Conservation (phyloP, 2,113 vertebrate genomes). For the Jacana jacana region DNA sequence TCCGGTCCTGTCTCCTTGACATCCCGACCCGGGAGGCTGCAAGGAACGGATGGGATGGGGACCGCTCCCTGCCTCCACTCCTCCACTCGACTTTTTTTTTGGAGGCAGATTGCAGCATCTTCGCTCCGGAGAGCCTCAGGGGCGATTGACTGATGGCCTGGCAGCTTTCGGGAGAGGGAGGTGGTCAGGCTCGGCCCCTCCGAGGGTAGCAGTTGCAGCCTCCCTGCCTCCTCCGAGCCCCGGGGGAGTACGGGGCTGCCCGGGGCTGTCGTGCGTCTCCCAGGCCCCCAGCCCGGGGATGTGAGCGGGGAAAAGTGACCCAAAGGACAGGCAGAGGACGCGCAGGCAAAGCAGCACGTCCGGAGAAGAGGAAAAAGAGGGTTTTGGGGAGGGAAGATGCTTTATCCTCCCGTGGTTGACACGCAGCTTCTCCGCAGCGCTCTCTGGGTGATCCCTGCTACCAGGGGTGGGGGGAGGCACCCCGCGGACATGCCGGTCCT, state of each 20-base stretch:
- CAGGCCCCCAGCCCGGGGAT: background rate
- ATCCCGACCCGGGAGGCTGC: no score
- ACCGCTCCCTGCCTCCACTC: background rate
- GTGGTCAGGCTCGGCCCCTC: background rate
- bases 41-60: background rate
- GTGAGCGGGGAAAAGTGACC: background rate
- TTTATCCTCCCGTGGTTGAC: background rate
- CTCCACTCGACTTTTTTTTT: background rate
- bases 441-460: background rate
- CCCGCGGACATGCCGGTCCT: background rate
- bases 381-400: background rate
- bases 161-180: background rate
- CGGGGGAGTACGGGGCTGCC: fast-evolving
- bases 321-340: background rate
- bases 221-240: background rate
- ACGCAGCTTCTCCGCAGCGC: background rate
- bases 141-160: background rate
- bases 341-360: background rate
- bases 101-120: background rate
- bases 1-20: background rate
- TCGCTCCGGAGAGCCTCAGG: background rate
- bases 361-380: background rate
- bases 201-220: background rate
- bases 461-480: background rate
- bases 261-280: background rate